Evolutionary conservation across 2,797 vertebrate species (phyloP), one percentile per base, ranked within the genome.

Genomic region (Dendrocincla tyrannina): DNA sequence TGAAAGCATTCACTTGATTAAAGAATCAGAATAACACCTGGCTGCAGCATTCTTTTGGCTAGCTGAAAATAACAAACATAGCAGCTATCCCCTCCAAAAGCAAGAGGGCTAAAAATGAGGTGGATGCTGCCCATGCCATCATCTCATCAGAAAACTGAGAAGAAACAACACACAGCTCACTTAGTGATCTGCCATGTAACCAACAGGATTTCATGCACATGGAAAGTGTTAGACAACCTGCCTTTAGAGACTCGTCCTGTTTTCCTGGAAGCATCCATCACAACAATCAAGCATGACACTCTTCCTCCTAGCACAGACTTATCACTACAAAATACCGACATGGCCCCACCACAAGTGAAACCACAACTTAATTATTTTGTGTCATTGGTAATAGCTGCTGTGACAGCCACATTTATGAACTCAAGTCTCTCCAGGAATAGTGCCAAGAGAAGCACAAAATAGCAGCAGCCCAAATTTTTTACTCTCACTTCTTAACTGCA

Each of bases 301-400:
- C 74, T 85, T 67, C 56, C 53, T 94, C 83, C 90, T 13, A 59
- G 83, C 91, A 78, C 27, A 73, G 73, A 73, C 27, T 2, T 18
- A 72, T 32, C 49, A 19, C 69, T 50, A 20, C 7, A 47, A 95
- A 94, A 93, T 62, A 75, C 62, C 58, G 55, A 86, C 12, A 2
- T 76, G 67, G 55, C 39, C 88, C 62, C 52, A 85, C 85, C 94
- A 88, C 83, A 90, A 79, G 8, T 79, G 73, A 91, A 95, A 94
- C 88, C 90, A 95, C 91, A 93, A 82, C 88, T 84, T 88, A 73
- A 95, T 95, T 97, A 93, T 93, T 95, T 90, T 68, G 67, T 91
- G 88, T 91, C 86, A 77, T 9, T 85, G 72, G 91, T 77, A 95
- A 92, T 42, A 94, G 81, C 64, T 85, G 32, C 75, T 68, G 72